phyloP scores from a whole-genome alignment of 2,113 vertebrate species.

The Stigmatopora nigra region DNA sequence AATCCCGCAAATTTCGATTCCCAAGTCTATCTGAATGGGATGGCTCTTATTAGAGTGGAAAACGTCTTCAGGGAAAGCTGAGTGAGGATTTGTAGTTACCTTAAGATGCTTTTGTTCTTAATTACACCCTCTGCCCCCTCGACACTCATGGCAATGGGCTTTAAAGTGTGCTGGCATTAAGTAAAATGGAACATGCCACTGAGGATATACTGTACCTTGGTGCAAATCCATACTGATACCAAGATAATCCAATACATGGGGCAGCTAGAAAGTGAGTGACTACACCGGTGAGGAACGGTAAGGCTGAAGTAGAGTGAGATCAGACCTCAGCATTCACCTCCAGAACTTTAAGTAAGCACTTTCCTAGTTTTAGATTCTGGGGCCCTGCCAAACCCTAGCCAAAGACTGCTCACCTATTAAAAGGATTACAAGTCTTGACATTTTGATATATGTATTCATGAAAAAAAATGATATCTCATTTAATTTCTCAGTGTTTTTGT shows the following conservation, averaged over 20 bases:
- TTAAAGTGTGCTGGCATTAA: slow-evolving; percentile 23
- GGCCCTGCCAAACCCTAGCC: slow-evolving; percentile 58
- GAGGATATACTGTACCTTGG: slow-evolving; percentile 30
- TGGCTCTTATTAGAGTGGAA: slow-evolving; percentile 8
- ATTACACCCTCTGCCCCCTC: background rate
- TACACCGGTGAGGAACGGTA: slow-evolving; percentile 8
- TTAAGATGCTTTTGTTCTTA: background rate
- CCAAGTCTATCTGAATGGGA: slow-evolving; percentile 1
- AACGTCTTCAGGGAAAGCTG: slow-evolving; percentile 2
- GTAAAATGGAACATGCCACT: slow-evolving; percentile 34
- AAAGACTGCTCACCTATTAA: slow-evolving; percentile 70
- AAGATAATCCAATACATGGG: slow-evolving; percentile 42
- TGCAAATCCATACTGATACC: slow-evolving; percentile 48
- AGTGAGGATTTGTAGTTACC: slow-evolving; percentile 11
- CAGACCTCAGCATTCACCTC: slow-evolving; percentile 46
- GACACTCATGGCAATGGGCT: slow-evolving; percentile 20
- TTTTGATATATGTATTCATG: slow-evolving; percentile 70
- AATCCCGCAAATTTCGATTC: background rate
- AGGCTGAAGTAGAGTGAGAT: slow-evolving; percentile 31
- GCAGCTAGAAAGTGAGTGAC: slow-evolving; percentile 10
- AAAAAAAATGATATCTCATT: slow-evolving; percentile 70
- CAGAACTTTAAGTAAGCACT: slow-evolving; percentile 68
- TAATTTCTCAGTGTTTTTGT: slow-evolving; percentile 50
- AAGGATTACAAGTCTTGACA: slow-evolving; percentile 75
- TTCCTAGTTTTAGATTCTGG: slow-evolving; percentile 63